Evolutionary conservation across 2,888 invertebrate genomes (phyloP), one percentile per base, ranked within the genome.

Genomic region (Spilosoma lubricipeda): DNA sequence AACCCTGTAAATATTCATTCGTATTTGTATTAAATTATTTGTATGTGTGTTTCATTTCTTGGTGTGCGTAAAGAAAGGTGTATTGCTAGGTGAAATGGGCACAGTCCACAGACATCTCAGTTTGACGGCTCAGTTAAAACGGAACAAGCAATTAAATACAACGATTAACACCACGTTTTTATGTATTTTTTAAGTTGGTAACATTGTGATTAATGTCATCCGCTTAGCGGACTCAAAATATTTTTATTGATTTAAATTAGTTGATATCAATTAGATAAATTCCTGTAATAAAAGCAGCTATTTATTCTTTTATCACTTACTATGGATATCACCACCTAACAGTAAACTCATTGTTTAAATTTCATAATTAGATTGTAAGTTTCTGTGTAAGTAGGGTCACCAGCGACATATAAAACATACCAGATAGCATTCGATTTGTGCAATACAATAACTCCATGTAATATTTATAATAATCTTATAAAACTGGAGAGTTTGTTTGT

Each of bases 61-160:
- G 86, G 94, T 94, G 93, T 92, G 93, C 20, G 94, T 95, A 94
- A 95, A 95, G 95, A 95, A 95, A 95, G 95, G 95, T 94, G 95
- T 91, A 92, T 92, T 89, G 88, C 90, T 92, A 88, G 91, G 93
- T 90, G 94, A 95, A 95, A 95, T 95, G 95, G 90, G 94, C 88
- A 93, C 94, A 92, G 82, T 85, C 73, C 67, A 48, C 67, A 63
- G 66, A 77, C 82, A 79, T 80, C 82, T 85, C 72, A 83, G 79
- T 84, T 87, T 88, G 89, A 89, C 85, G 84, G 82, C 82, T 88
- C 82, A 77, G 86, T 88, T 91, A 88, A 91, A 84, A 88, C 90
- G 89, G 90, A 90, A 90, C 87, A 85, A 81, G 81, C 81, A 86
- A 91, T 89, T 90, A 89, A 87, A 86, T 80, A 80, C 82, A 71